These are phyloP conservation scores for Nomada fucata DNA, from an alignment of 2,888 invertebrate genomes.

Conservation along the genomic window DNA sequence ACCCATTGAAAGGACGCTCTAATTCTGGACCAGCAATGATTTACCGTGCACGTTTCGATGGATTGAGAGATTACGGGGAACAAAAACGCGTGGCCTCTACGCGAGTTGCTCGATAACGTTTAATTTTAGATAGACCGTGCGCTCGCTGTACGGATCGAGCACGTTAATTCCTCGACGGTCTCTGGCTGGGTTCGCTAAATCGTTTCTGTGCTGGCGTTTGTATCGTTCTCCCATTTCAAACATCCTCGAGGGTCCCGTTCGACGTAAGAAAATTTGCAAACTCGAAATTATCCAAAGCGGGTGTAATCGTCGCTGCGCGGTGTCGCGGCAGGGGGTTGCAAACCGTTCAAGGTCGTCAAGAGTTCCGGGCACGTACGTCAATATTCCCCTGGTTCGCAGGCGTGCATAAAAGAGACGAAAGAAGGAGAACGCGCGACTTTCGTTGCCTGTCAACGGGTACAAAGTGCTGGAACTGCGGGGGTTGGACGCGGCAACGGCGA, in stretches of 20 bases:
- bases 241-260: too few species aligned
- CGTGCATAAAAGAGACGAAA: conserved; percentile 58
- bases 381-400: conserved; percentile 50
- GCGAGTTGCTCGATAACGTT: conserved; percentile 17
- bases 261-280: too few species aligned
- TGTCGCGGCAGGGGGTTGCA: background rate
- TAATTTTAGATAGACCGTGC: conserved; percentile 25
- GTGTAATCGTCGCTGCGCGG: background rate
- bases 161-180: too few species aligned
- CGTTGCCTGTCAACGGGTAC: conserved; percentile 68
- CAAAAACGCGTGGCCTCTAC: background rate
- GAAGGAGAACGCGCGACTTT: conserved; percentile 59
- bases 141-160: too few species aligned
- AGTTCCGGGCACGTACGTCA: conserved; percentile 61
- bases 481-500: conserved; percentile 45
- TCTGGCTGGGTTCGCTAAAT: too few species aligned
- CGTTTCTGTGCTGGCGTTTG: too few species aligned
- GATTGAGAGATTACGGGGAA: conserved; percentile 31
- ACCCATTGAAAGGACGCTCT: conserved; percentile 56
- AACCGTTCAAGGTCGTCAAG: conserved; percentile 58
- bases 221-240: too few species aligned
- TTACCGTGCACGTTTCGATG: conserved; percentile 10
- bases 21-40: conserved; percentile 52
- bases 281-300: background rate
- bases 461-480: conserved; percentile 64